Evolutionary conservation across 2,797 vertebrate species (phyloP), one percentile per base, ranked within the genome.

Genomic region (Gallirallus australis): DNA sequence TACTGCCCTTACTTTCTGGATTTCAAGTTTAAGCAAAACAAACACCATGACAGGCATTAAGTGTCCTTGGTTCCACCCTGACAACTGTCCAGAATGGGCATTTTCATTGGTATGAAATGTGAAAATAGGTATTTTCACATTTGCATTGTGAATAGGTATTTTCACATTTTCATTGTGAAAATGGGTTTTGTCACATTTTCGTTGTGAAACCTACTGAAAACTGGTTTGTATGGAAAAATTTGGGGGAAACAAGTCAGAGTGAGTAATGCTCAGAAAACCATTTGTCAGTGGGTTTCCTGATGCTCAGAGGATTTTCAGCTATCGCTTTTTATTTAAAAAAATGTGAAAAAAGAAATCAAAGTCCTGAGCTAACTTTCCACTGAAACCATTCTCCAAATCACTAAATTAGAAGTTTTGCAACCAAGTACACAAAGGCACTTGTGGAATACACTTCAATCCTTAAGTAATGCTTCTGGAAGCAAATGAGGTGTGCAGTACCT

Each of bases 401-500:
- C 17, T 31, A 24, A 64, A 31, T 45, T 8, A 75, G 1, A 56
- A 69, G 28, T 21, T 76, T 3, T 37, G 35, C 35, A 37, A 37
- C 35, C 35, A 37, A 37, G 35, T 37, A 79, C 12, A 24, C 4
- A 47, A 72, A 76, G 30, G 2, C 0, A 0, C 27, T 33, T n/a
- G 31, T 12, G 42, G 64, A 73, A 11, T 7, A 28, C 5, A 37
- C 17, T 45, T 9, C 8, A 59, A n/a, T 31, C 28, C 28, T 24
- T 90, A 24, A 15, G 64, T 8, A 25, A 30, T 19, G 65, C 18
- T 39, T 69, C 31, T 57, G 64, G 60, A 52, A 61, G 40, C 12
- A 68, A 54, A 37, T 5, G 7, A 30, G 20, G 42, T 47, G 83
- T 42, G 35, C 52, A 81, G 78, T 98, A 99, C 99, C 99, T 99